Evolutionary conservation across 2,888 invertebrate species (phyloP).

Genomic region (Drosophila austrosaltans): DNA sequence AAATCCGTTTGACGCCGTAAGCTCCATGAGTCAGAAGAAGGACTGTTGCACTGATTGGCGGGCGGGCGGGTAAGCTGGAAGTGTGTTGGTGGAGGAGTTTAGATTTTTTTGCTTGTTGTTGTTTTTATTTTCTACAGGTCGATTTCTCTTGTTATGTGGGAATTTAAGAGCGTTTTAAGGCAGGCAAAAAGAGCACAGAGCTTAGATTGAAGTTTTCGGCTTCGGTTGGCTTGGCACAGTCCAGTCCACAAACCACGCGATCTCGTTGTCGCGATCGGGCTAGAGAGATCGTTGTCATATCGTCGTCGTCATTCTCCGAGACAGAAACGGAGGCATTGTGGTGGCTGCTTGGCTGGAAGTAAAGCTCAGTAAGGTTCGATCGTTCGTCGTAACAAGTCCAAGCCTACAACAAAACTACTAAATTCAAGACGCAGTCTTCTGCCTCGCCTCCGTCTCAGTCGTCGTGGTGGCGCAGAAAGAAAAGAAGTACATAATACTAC

Average conservation of each 20-base stretch:
- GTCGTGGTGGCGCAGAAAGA: conserved; percentile 63
- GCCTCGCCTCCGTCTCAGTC: conserved; percentile 47
- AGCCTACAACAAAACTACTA: conserved; percentile 12
- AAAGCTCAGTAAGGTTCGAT: conserved; percentile 67
- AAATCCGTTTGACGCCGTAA: conserved; percentile 75
- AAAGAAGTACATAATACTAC: conserved; percentile 25
- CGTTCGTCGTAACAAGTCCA: conserved; percentile 67
- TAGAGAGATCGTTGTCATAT: conserved; percentile 8
- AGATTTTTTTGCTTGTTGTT: conserved; percentile 49
- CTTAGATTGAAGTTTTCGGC: conserved; percentile 18
- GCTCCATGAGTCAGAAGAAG: conserved; percentile 64
- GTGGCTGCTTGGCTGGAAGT: conserved; percentile 39
- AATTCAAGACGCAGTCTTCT: conserved; percentile 42
- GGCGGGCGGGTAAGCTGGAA: conserved; percentile 8
- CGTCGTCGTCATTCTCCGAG: background rate
- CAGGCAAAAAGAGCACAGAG: conserved; percentile 41
- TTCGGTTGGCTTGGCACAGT: conserved; percentile 15
- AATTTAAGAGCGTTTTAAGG: conserved; percentile 50
- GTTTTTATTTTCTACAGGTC: conserved; percentile 52
- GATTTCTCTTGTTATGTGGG: conserved; percentile 60
- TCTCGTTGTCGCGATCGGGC: conserved; percentile 7
- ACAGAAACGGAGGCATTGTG: conserved; percentile 23
- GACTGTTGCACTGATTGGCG: conserved; percentile 69
- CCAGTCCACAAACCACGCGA: background rate
- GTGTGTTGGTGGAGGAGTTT: conserved; percentile 38